phyloP scores from a whole-genome alignment of 2,797 vertebrate genomes.

The Chelon auratus region DNA sequence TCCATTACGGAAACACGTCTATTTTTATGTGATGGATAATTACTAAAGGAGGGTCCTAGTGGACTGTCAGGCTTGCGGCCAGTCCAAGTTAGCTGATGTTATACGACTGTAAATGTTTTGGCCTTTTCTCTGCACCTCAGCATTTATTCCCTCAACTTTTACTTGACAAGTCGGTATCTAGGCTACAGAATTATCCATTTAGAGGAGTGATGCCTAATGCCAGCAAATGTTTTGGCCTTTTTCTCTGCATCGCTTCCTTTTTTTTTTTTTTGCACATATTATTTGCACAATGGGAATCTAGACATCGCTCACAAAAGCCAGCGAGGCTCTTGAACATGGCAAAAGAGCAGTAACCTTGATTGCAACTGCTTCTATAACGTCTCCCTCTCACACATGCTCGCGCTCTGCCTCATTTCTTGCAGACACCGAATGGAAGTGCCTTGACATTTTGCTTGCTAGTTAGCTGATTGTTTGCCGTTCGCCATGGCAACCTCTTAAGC shows the following conservation, averaged over 20 bases:
- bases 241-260: conserved; percentile 19
- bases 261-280: neutral
- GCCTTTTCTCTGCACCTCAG: conserved; percentile 49
- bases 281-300: conserved; percentile 17
- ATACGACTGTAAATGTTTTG: conserved; percentile 42
- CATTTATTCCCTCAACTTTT: conserved; percentile 20
- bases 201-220: conserved; percentile 13
- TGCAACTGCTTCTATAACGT: conserved; percentile 28
- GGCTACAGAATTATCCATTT: conserved; percentile 8
- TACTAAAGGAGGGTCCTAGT: conserved; percentile 21
- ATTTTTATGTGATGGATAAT: conserved; percentile 18
- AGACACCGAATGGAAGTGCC: neutral
- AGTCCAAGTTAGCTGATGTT: conserved; percentile 28
- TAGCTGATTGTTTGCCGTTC: conserved; percentile 31
- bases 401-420: neutral
- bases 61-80: conserved; percentile 13
- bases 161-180: conserved; percentile 16
- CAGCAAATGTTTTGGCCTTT: conserved; percentile 47
- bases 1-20: neutral
- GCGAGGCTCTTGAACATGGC: neutral
- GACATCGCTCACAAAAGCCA: conserved; percentile 18
- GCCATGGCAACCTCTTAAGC: conserved; percentile 11
- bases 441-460: conserved; percentile 26
- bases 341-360: conserved; percentile 41
- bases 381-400: neutral